These are phyloP conservation scores for Pogonocherus hispidulus DNA, from an alignment of 2,888 invertebrate species.

Conservation along the genomic window DNA sequence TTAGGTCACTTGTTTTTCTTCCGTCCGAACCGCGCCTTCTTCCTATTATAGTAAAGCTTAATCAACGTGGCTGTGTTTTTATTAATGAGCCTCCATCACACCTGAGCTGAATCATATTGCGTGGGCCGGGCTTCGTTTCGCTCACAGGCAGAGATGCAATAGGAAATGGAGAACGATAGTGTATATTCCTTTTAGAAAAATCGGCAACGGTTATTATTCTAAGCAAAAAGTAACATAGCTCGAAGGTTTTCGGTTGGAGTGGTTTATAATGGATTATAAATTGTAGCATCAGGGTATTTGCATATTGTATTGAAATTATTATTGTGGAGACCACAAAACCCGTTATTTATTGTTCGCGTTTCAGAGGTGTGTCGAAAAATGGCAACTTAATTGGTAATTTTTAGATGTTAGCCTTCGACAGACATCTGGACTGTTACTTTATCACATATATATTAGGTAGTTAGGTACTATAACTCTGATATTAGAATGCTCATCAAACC, in stretches of 20 bases:
- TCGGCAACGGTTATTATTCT: constrained; percentile 42
- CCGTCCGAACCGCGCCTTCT: constrained; percentile 63
- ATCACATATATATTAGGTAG: too few species aligned
- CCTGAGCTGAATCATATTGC: constrained; percentile 64
- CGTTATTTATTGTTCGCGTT: constrained; percentile 20
- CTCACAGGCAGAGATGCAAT: constrained; percentile 41
- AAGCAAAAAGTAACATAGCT: constrained; percentile 43
- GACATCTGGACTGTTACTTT: not conserved
- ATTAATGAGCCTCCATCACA: constrained; percentile 67
- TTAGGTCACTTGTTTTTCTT: constrained; percentile 62
- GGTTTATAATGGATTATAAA: constrained; percentile 51
- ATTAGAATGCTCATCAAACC: too few species aligned
- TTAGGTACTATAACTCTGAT: too few species aligned
- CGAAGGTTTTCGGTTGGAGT: constrained; percentile 40
- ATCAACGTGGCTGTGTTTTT: constrained; percentile 67
- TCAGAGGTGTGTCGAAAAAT: constrained; percentile 20
- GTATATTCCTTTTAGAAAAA: constrained; percentile 31
- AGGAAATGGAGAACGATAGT: constrained; percentile 43
- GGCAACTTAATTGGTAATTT: not conserved
- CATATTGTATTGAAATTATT: constrained; percentile 35
- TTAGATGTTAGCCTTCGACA: not conserved
- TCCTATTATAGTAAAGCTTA: constrained; percentile 69
- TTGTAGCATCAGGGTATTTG: constrained; percentile 48
- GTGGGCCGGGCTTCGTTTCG: constrained; percentile 49
- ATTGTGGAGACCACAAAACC: not conserved